Percentiles rank a stretch among this genome's conserved stretches.
These are phyloP conservation scores for Xenopus tropicalis DNA, from an alignment of 2,113 vertebrate genomes.

Conservation along the genomic window DNA sequence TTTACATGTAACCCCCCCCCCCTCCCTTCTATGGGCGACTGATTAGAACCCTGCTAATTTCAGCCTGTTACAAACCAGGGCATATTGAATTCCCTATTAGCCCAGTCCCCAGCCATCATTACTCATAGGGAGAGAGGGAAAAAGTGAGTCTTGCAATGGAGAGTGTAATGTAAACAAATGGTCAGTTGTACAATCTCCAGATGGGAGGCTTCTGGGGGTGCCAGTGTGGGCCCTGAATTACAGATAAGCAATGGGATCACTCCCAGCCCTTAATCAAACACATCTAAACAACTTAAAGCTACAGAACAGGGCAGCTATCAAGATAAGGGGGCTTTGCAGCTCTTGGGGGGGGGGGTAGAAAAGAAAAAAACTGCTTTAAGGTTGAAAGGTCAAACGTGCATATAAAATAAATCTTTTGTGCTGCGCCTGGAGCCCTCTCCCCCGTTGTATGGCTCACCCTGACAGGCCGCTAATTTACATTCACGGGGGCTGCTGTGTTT, in stretches of 20 bases:
- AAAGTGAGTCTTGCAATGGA: background rate
- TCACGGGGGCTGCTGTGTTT: background rate
- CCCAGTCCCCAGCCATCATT: background rate
- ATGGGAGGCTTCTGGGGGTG: conserved; percentile 13
- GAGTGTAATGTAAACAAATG: conserved; percentile 2
- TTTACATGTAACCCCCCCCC: conserved; percentile 22
- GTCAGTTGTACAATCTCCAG: conserved; percentile 21
- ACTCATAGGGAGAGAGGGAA: background rate
- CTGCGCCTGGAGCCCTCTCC: background rate
- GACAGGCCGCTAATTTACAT: conserved; percentile 1
- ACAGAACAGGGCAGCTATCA: background rate
- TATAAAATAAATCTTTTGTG: conserved; percentile 23
- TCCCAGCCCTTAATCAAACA: conserved; percentile 30
- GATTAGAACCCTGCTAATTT: conserved; percentile 32
- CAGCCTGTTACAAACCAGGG: conserved; percentile 20
- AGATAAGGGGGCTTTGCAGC: background rate
- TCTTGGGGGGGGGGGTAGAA: background rate
- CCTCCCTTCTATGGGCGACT: conserved; percentile 24
- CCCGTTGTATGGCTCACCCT: background rate
- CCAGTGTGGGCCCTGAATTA: background rate
- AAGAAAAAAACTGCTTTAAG: no score
- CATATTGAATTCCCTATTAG: conserved; percentile 37
- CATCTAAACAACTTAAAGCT: conserved; percentile 23
- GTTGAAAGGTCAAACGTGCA: conserved; percentile 23
- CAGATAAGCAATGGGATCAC: conserved; percentile 35